Base-by-base conservation (phyloP, 2,113 vertebrate species). In the Otus sunia region DNA sequence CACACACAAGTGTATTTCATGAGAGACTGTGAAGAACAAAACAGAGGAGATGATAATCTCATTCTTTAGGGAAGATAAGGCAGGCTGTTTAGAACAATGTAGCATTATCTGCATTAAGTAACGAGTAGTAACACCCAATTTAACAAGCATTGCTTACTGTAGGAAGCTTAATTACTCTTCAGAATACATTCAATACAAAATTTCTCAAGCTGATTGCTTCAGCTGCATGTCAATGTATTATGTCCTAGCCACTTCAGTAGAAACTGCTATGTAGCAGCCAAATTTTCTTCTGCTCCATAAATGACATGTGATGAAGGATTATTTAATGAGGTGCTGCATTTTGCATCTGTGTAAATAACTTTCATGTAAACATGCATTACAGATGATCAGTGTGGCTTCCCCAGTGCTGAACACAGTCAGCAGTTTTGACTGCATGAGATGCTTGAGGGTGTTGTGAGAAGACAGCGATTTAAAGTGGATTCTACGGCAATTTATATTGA, bases 101-200 rank as follows among this genome's bases (percentile, higher is more conserved):
- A 77, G 32, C 6, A 4, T 71, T 96, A 93, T 96, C 91, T 89
- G 32, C 80, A 90, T 58, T 86, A 86, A 96, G 78, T 96, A 96
- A 94, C 7, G 0, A 67, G 67, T 92, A 85, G 84, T 64, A 96
- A 92, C 88, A 93, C 77, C 67, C 71, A 91, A 85, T 97, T 96
- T 94, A 96, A 85, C 92, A 93, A 90, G 34, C 69, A 53, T 67
- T 88, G 77, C 90, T 95, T 96, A 75, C 56, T 85, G 41, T 89
- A 72, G 92, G 80, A 93, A 93, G 50, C 69, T 95, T 97, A 97
- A 97, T 97, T 96, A 91, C 83, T 91, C 52, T 94, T 95, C 82
- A 88, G 88, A 94, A 96, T 73, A 43, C 45, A 62, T 80, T 80
- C 32, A 90, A 36, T 58, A 82, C 68, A 64, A 56, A 59, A 71